Conservation (phyloP, 2,797 vertebrate genomes). For the Apodemus agrarius region DNA sequence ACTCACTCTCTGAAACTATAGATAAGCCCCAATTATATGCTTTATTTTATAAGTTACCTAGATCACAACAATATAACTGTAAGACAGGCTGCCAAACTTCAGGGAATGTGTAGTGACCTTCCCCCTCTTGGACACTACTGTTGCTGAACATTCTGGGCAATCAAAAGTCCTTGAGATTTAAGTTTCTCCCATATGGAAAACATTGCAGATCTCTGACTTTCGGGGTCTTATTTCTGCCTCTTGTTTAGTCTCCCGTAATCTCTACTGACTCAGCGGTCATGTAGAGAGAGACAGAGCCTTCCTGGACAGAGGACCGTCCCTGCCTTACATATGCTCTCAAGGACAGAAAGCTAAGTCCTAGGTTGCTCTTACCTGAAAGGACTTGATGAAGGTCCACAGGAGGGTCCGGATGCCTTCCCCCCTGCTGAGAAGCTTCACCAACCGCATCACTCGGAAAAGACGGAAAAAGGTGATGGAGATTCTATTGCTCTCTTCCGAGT, state of each 20-base stretch:
- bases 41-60: neutral
- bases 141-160: neutral
- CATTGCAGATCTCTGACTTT: neutral
- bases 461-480: constrained; percentile 99
- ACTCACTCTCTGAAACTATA: neutral
- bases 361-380: constrained; percentile 94
- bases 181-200: neutral
- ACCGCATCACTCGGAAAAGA: constrained; percentile 98
- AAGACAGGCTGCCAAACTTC: neutral
- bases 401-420: constrained; percentile 98
- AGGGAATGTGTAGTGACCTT: neutral
- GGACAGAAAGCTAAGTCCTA: neutral
- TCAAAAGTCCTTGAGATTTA: neutral
- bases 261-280: neutral
- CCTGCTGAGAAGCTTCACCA: constrained; percentile 98
- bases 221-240: neutral
- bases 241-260: neutral
- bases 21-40: neutral
- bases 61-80: neutral
- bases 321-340: neutral
- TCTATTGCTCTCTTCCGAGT: constrained; percentile 97
- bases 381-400: constrained; percentile 99
- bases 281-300: neutral
- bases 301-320: neutral
- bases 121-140: neutral